Evolutionary conservation across 2,797 vertebrate species (phyloP).

Genomic region (Acanthurus leucopareius): DNA sequence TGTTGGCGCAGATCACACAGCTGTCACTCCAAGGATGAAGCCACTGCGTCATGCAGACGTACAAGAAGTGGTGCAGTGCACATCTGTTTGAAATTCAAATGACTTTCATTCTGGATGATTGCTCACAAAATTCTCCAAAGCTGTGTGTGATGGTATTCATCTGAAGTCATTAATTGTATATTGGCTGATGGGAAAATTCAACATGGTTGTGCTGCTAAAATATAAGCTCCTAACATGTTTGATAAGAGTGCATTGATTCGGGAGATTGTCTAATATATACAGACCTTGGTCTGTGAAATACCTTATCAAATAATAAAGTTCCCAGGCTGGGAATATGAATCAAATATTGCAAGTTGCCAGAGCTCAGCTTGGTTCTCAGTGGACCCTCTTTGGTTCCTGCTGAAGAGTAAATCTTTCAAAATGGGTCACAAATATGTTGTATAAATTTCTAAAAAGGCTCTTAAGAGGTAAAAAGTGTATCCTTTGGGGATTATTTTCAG

Average conservation of each 20-base stretch:
- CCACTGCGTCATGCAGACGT: slow-evolving; percentile 16
- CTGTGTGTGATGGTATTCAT: slow-evolving; percentile 41
- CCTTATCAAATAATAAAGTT: slow-evolving; percentile 63
- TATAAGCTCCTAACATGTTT: slow-evolving; percentile 47
- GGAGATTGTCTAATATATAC: slow-evolving; percentile 52
- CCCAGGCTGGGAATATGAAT: slow-evolving; percentile 41
- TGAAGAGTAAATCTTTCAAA: slow-evolving; percentile 5
- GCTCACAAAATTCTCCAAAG: slow-evolving; percentile 24
- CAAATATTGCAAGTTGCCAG: slow-evolving; percentile 32
- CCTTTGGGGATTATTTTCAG: background rate
- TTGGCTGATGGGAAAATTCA: slow-evolving; percentile 37
- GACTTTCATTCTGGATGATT: slow-evolving; percentile 45
- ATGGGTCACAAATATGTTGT: background rate
- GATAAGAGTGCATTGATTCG: slow-evolving; percentile 34
- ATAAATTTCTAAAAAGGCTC: background rate
- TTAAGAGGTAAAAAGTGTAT: background rate
- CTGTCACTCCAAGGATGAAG: slow-evolving; percentile 54
- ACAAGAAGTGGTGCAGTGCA: slow-evolving; percentile 36
- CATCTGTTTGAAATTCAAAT: slow-evolving; percentile 65
- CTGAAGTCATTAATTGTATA: slow-evolving; percentile 58
- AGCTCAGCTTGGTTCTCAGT: slow-evolving; percentile 10
- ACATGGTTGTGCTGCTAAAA: slow-evolving; percentile 30
- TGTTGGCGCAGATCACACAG: slow-evolving; percentile 51
- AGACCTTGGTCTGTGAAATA: slow-evolving; percentile 39
- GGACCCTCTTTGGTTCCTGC: background rate